Conservation (phyloP, 2,888 invertebrate species). For the Tanypteryx hageni region DNA sequence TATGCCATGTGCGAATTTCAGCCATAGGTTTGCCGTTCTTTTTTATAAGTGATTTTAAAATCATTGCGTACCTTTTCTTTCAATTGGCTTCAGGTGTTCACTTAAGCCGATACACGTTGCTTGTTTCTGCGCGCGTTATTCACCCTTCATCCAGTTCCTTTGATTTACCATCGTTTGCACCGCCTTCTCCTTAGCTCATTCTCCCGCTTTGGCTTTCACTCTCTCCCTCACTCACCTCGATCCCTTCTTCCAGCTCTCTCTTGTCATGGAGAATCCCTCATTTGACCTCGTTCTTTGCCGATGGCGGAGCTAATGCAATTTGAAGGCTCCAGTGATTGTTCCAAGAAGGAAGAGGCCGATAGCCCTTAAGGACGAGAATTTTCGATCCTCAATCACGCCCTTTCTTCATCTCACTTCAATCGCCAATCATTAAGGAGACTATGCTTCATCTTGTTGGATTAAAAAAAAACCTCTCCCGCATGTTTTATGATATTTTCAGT, state of each 20-base stretch:
- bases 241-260: background rate
- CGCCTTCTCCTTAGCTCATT: background rate
- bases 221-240: background rate
- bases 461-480: too few relatives aligned
- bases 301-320: constrained; percentile 41
- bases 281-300: background rate
- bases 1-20: too few relatives aligned
- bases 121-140: background rate
- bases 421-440: background rate
- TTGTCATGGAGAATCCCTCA: background rate
- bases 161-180: background rate
- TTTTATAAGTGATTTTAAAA: too few relatives aligned
- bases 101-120: background rate
- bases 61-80: too few relatives aligned
- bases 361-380: background rate
- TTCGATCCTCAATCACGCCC: constrained; percentile 30
- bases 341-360: background rate
- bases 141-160: too few relatives aligned
- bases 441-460: too few relatives aligned
- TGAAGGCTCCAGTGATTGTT: constrained; percentile 39
- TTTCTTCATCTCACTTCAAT: constrained; percentile 25
- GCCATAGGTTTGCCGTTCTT: too few relatives aligned
- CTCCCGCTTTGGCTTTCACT: background rate
- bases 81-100: background rate
- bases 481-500: too few relatives aligned